Evolutionary conservation across 2,113 vertebrate genomes (phyloP), one percentile per base, ranked within the genome.

Genomic region (Chamaetylas fuelleborni): DNA sequence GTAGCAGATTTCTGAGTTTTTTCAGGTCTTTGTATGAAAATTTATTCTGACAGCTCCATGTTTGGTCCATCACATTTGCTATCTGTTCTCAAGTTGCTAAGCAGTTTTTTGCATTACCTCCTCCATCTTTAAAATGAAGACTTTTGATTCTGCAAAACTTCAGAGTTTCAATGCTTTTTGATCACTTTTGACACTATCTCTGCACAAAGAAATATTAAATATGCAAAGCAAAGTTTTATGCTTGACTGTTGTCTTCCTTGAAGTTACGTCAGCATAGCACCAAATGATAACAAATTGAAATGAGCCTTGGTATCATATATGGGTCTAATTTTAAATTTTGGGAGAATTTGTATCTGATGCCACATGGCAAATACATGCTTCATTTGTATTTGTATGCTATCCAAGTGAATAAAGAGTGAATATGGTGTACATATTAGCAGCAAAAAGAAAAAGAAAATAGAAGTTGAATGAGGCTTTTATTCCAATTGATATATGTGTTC

Each of bases 31-130:
- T 69, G 8, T 79, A 72, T 18, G 34, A 89, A 87, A 69, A 95
- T 84, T 91, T 85, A 38, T 93, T 91, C 81, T 94, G 91, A 71
- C 70, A 95, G 57, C 19, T 76, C 48, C 66, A 43, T 57, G 58
- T 91, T 95, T 76, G 61, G 53, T 81, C 89, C 81, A 31, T 93
- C 86, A 74, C 64, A 79, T 82, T 92, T 76, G 16, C 62, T 93
- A 87, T 86, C 54, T 87, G 25, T 72, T 89, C 86, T 87, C 19
- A 1, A 61, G 47, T 57, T 87, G 66, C 61, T 87, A 87, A 79
- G 70, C 14, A 85, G 14, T 38, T 76, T 60, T 79, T 76, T 70
- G 29, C 36, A 50, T 83, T 91, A 57, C 33, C 20, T 81, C 15
- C 17, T 19, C 16, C 12, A 22, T 9, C 72, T 86, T 91, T 64